phyloP scores from a whole-genome alignment of 1,140 invertebrate genomes.

The Aleiodes sp. region DNA sequence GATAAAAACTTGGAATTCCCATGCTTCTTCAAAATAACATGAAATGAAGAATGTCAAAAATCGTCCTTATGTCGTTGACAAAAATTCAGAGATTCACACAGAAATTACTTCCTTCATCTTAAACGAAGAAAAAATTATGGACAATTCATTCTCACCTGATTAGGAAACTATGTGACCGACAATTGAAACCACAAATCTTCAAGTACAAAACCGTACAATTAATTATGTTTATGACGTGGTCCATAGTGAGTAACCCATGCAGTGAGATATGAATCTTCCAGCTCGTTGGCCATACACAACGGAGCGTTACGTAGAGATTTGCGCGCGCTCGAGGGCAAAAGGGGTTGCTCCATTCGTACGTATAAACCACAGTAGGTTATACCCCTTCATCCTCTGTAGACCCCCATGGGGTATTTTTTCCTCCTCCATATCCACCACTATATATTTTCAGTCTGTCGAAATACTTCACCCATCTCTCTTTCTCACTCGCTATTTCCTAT shows the following conservation, averaged over 20 bases:
- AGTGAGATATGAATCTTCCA: constrained; percentile 63
- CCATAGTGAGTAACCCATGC: constrained; percentile 46
- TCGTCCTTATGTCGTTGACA: too few species aligned
- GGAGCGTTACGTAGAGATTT: constrained; percentile 50
- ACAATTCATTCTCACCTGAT: too few species aligned
- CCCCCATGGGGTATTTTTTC: constrained; percentile 16
- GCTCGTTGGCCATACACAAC: constrained; percentile 60
- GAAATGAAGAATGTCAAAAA: too few species aligned
- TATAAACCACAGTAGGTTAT: constrained; percentile 24
- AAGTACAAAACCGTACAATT: constrained; percentile 8
- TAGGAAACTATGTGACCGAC: too few species aligned
- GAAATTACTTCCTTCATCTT: too few species aligned
- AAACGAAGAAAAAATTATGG: too few species aligned
- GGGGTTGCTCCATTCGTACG: constrained; percentile 39
- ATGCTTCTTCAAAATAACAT: too few species aligned
- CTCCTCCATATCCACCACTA: constrained; percentile 17
- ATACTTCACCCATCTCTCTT: background rate
- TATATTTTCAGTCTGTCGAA: background rate
- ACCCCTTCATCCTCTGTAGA: background rate
- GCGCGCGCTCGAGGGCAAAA: constrained; percentile 35
- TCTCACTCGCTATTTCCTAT: background rate
- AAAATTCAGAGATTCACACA: too few species aligned
- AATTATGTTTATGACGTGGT: constrained; percentile 16
- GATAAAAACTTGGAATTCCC: too few species aligned
- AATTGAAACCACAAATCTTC: background rate